Conservation (phyloP, 2,113 vertebrate species). For the Bettongia penicillata region DNA sequence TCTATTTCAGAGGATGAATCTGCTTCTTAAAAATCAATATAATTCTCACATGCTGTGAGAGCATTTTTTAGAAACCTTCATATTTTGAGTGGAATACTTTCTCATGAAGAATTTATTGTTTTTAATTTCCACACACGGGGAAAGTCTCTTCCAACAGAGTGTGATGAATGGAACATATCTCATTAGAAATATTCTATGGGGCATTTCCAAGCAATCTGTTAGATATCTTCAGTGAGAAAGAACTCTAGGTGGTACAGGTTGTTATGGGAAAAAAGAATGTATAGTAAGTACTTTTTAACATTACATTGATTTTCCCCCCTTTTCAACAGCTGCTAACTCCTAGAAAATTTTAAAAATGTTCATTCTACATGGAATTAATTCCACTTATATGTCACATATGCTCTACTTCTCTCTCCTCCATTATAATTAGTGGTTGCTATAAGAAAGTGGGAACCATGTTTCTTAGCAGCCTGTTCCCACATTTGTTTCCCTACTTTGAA, state of each 20-base stretch:
- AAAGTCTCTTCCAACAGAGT: slow-evolving; percentile 54
- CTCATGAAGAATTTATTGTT: slow-evolving; percentile 51
- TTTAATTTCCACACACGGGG: slow-evolving; percentile 49
- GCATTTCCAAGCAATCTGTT: neutral
- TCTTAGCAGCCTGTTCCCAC: neutral
- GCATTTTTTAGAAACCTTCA: slow-evolving; percentile 36
- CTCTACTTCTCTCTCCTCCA: neutral
- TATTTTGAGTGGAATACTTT: slow-evolving; percentile 35
- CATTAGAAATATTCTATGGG: neutral
- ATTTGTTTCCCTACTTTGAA: slow-evolving; percentile 9
- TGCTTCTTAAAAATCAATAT: slow-evolving; percentile 43
- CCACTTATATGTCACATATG: slow-evolving; percentile 21
- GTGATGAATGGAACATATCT: slow-evolving; percentile 30
- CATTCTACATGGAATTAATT: slow-evolving; percentile 30
- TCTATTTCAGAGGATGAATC: slow-evolving; percentile 41
- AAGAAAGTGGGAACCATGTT: slow-evolving; percentile 26
- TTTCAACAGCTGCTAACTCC: neutral
- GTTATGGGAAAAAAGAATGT: neutral
- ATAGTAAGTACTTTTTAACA: slow-evolving; percentile 45
- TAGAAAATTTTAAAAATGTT: slow-evolving; percentile 35
- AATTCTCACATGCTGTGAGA: neutral
- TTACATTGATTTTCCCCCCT: slow-evolving; percentile 50
- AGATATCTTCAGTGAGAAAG: slow-evolving; percentile 32
- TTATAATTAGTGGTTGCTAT: slow-evolving; percentile 24
- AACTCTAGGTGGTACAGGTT: slow-evolving; percentile 29